Conservation (phyloP, 2,888 invertebrate genomes). For the Drosophila multiciliata region DNA sequence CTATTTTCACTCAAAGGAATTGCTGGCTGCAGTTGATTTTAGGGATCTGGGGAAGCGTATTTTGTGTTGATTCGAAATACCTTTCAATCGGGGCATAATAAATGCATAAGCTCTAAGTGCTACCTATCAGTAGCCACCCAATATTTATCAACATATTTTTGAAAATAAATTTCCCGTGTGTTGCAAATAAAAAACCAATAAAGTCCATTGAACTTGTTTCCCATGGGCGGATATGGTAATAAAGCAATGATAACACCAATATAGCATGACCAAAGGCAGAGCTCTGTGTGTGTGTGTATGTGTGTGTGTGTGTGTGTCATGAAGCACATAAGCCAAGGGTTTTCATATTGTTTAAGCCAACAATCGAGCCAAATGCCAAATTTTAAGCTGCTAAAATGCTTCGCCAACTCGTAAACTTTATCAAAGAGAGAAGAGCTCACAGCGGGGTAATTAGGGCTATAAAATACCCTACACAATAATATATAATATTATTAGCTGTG, state of each 20-base stretch:
- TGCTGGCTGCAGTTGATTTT: conserved; percentile 55
- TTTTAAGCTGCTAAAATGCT: conserved; percentile 6
- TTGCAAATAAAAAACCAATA: conserved; percentile 19
- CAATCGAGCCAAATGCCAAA: conserved; percentile 1
- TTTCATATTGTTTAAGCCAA: conserved; percentile 21
- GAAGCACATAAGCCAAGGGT: conserved; percentile 11
- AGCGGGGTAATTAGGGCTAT: neutral
- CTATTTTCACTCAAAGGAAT: conserved; percentile 66
- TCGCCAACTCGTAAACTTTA: neutral
- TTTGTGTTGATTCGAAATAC: conserved; percentile 29
- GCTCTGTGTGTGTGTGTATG: neutral
- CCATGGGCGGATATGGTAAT: conserved; percentile 36
- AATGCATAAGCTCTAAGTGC: conserved; percentile 72
- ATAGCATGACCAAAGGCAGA: conserved; percentile 40
- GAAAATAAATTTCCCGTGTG: conserved; percentile 34
- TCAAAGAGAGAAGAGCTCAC: neutral
- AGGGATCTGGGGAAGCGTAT: neutral
- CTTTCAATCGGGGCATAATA: conserved; percentile 59
- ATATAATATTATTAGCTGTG: neutral
- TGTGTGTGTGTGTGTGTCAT: neutral
- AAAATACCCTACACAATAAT: neutral
- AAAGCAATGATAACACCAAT: conserved; percentile 53
- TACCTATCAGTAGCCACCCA: conserved; percentile 32
- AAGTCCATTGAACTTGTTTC: conserved; percentile 35
- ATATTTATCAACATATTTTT: conserved; percentile 31